Base-by-base conservation (phyloP, 2,888 invertebrate genomes). In the Melinaea marsaeus region DNA sequence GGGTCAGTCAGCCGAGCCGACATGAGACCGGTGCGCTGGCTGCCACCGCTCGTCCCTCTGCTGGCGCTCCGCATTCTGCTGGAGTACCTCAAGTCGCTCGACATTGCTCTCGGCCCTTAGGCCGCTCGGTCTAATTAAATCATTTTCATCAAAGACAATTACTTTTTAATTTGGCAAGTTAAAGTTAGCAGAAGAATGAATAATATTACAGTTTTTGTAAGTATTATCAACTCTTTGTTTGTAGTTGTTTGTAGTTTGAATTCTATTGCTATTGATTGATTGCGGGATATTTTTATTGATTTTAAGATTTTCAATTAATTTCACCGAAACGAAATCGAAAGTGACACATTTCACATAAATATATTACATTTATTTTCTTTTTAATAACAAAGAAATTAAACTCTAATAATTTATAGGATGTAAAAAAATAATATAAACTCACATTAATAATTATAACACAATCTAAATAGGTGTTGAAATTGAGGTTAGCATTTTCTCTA, bases 11-110 rank as follows among this genome's bases (percentile, higher is more conserved):
- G 51, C n/a, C 69, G 72, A 72, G 70, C 71, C 73, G 77, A 72
- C 73, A 78, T 78, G 78, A 68, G 74, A 74, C 72, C 75, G 72
- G 73, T 71, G 72, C 77, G 77, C 73, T 73, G 76, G 74, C 76
- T 68, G 63, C 72, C 83, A 79, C 87, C 85, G 70, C 81, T 81
- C 71, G 84, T 85, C 69, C 83, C 85, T 60, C 75, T 85, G 76
- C 81, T 86, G 74, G 79, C 81, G 75, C 84, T 85, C 73, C 85
- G 86, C 67, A 85, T 83, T 72, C 81, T 84, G 72, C 83, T 85
- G 77, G 87, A 86, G 79, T 83, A 82, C 78, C 84, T 88, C 80
- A 86, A 86, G 76, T 86, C 87, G 65, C 81, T 86, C 72, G 81
- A 82, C 78, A 78, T 78, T 72, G 72, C 73, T 69, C 71, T 66